Evolutionary conservation across 2,113 vertebrate species (phyloP).

Genomic region (Anthoscopus minutus): DNA sequence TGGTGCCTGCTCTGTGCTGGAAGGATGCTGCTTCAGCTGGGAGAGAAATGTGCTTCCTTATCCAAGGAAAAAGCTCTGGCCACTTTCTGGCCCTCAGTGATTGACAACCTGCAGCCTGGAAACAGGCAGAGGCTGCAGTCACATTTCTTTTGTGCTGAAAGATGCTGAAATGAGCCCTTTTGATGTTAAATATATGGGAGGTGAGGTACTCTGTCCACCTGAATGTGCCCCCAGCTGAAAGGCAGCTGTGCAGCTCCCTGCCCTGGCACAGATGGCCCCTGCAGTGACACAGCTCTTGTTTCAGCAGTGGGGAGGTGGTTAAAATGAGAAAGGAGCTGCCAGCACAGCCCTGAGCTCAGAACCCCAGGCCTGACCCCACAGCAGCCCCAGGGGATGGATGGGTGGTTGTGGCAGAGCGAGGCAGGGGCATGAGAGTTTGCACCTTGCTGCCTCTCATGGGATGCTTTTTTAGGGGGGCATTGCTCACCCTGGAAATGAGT

Average conservation of each 20-base stretch:
- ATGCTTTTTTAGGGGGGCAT: background rate
- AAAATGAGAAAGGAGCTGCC: background rate
- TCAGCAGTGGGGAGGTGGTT: background rate
- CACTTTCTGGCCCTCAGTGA: background rate
- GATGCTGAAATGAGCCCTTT: background rate
- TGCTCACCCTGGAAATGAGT: background rate
- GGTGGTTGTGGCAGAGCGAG: background rate
- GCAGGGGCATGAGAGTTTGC: background rate
- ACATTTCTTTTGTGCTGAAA: background rate
- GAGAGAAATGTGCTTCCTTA: background rate
- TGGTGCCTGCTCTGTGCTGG: background rate
- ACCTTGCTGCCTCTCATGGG: background rate
- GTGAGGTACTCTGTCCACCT: background rate
- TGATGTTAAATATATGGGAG: background rate
- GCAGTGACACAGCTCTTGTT: background rate
- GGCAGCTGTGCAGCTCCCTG: background rate
- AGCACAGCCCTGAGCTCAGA: background rate
- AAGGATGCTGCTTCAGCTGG: background rate
- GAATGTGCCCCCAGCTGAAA: background rate
- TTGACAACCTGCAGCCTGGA: background rate
- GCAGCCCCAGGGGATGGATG: rapidly evolving
- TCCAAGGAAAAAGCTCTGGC: background rate
- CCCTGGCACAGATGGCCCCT: background rate
- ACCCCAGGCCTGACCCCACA: too few relatives aligned
- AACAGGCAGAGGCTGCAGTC: background rate